Base-by-base conservation (phyloP, 2,113 vertebrate genomes). In the Phocoena phocoena region DNA sequence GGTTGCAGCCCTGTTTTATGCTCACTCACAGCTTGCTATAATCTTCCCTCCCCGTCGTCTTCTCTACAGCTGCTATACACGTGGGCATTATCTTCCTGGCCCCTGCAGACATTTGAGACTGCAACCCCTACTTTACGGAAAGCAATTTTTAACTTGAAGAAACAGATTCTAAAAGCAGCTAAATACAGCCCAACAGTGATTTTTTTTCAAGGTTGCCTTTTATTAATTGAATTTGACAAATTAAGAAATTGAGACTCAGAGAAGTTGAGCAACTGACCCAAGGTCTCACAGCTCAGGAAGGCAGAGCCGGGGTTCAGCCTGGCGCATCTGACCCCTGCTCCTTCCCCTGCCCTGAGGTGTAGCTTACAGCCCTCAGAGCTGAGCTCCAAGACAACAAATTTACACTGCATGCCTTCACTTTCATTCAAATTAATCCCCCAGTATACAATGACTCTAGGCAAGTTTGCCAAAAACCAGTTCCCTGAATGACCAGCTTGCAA, bases 161-260 rank as follows among this genome's bases (percentile, higher is more conserved):
- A 73, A 53, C 33, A 71, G 18, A 25, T 41, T 82, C 81, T 76
- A 77, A 95, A 93, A 58, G 41, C 50, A 58, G 62, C 3, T 17
- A 17, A 77, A 50, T 67, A 65, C 1, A 88, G 23, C 1, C 18
- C 63, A 80, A 67, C 4, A 74, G 11, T 58, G 20, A 23, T 33
- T 3, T 21, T 55, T 65, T 44, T 86, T 53, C 26, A 82, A 76
- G 26, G n/a, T 84, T 53, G 31, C 12, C 21, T 88, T 90, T 65
- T 47, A 68, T 84, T 47, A 50, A 74, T 12, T 91, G 17, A 44
- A 67, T 90, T 90, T 76, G 80, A 71, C 31, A 71, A 28, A 92
- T 79, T n/a, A 95, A 92, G 65, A 93, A 80, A 84, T 38, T 31
- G 76, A 80, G 71, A 84, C 8, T 41, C 81, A 60, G 41, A 58